Evolutionary conservation across 2,797 vertebrate genomes (phyloP).

Genomic region (Neopelma chrysocephalum): DNA sequence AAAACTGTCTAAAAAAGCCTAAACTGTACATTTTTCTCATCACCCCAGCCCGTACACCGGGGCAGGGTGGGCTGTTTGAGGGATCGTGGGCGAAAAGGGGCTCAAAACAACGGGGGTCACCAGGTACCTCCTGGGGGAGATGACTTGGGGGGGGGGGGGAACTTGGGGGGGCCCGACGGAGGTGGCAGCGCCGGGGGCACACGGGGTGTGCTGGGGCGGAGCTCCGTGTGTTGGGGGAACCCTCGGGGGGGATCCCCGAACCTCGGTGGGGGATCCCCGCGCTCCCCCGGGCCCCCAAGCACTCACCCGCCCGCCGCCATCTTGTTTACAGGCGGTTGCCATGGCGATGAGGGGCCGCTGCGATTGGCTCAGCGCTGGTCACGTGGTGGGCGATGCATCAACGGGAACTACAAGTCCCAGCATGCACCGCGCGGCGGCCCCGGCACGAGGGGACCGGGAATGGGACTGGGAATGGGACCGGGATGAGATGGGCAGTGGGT

Average conservation of each 20-base stretch:
- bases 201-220: no score
- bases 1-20: neutral
- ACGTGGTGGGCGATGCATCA: rapidly evolving
- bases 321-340: neutral
- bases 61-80: neutral
- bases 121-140: rapidly evolving
- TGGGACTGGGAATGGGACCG: neutral
- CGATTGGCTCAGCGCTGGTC: neutral
- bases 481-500: rapidly evolving
- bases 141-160: rapidly evolving
- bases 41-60: neutral
- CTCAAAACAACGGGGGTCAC: rapidly evolving
- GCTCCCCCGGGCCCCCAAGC: neutral
- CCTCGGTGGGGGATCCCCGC: neutral
- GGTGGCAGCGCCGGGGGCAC: neutral
- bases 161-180: rapidly evolving
- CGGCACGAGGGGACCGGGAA: no score
- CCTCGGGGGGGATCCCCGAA: neutral
- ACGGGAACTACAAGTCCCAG: neutral
- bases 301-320: neutral
- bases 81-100: neutral
- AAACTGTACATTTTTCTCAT: neutral
- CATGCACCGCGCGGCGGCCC: neutral
- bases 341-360: rapidly evolving
- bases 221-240: neutral